phyloP scores from a whole-genome alignment of 2,797 vertebrate genomes.

The Hippopotamyrus pictus region DNA sequence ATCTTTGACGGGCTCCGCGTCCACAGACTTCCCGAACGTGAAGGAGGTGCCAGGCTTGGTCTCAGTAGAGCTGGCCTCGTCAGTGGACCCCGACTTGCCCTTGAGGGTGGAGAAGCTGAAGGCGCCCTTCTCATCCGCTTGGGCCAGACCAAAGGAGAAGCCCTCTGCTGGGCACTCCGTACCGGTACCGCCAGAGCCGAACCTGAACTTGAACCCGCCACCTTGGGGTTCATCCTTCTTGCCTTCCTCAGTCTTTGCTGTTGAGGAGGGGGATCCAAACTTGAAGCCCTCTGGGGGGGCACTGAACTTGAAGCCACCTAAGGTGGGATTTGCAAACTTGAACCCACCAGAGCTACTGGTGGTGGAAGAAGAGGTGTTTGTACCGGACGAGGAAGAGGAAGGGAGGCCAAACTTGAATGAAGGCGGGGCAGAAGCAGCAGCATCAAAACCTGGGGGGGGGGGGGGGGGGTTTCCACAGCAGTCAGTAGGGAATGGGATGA shows the following conservation, averaged over 20 bases:
- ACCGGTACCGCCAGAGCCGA: constrained; percentile 54
- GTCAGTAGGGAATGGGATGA: neutral
- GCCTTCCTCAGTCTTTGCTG: constrained; percentile 59
- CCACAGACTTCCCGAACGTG: constrained; percentile 49
- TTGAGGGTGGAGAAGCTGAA: constrained; percentile 51
- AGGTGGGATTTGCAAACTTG: constrained; percentile 62
- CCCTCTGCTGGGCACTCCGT: constrained; percentile 46
- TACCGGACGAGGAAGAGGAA: constrained; percentile 46
- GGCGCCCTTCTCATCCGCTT: constrained; percentile 63
- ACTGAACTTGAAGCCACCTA: constrained; percentile 56
- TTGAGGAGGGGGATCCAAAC: constrained; percentile 63
- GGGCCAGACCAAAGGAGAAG: constrained; percentile 69
- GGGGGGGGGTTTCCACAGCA: neutral
- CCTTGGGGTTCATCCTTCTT: constrained; percentile 63
- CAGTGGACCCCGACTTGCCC: constrained; percentile 41
- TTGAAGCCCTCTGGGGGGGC: constrained; percentile 61
- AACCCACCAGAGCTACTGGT: constrained; percentile 58
- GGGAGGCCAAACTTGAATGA: constrained; percentile 64
- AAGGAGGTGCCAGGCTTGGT: constrained; percentile 33
- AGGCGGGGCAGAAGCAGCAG: constrained; percentile 40
- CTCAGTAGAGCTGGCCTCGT: constrained; percentile 31
- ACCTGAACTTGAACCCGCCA: constrained; percentile 67
- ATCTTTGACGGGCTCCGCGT: constrained; percentile 7
- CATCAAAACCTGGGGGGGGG: constrained; percentile 50
- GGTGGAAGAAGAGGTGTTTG: constrained; percentile 41